Conservation (phyloP, 1,140 invertebrate species). For the Bradynema listronoti region DNA sequence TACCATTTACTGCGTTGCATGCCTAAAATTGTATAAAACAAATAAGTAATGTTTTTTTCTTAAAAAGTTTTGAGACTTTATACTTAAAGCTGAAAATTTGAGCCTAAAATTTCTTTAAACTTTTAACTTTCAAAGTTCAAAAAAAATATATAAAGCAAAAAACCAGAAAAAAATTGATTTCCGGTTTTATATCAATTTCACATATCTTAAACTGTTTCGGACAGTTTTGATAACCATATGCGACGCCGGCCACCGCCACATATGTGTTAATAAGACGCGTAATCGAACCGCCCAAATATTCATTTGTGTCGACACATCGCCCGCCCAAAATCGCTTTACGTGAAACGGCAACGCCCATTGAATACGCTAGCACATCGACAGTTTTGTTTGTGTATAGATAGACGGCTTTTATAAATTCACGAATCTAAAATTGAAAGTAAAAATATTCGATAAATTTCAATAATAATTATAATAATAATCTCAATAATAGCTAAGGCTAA, state of each 20-base stretch:
- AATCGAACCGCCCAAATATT: slow-evolving; percentile 21
- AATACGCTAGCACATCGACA: slow-evolving; percentile 36
- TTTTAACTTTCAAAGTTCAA: no score
- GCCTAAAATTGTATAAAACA: slow-evolving; percentile 18
- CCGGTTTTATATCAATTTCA: no score
- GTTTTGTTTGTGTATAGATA: slow-evolving; percentile 12
- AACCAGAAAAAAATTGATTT: no score
- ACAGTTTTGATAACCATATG: slow-evolving; percentile 23
- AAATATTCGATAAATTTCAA: neutral
- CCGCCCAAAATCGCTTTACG: slow-evolving; percentile 37
- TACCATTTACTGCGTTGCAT: slow-evolving; percentile 26
- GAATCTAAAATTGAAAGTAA: slow-evolving; percentile 15
- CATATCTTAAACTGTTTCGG: neutral
- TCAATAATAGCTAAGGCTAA: neutral
- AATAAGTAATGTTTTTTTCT: no score
- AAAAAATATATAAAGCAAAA: no score
- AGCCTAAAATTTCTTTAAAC: no score
- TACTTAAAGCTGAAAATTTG: no score
- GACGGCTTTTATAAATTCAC: slow-evolving; percentile 19
- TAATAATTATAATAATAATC: no score
- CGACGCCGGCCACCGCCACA: slow-evolving; percentile 23
- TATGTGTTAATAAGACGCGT: slow-evolving; percentile 28
- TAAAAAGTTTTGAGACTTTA: no score
- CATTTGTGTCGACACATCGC: slow-evolving; percentile 33
- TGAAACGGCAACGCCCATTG: slow-evolving; percentile 27